Conservation (phyloP, 2,888 invertebrate genomes). For the Serripes groenlandicus region DNA sequence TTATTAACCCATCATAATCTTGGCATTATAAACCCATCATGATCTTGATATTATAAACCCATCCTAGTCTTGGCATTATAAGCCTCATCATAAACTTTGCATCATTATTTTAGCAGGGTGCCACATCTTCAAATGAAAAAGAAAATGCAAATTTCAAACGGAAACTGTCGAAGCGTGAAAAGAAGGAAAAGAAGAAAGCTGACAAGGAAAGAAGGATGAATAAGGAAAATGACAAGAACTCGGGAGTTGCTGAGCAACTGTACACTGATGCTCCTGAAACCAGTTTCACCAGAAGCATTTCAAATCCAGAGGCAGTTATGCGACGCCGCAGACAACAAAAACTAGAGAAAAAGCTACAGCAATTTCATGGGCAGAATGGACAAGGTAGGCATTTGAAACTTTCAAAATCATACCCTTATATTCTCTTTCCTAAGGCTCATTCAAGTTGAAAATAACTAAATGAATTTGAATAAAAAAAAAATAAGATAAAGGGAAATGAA, state of each 20-base stretch:
- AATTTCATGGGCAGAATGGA: conserved; percentile 97
- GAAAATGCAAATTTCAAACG: conserved; percentile 88
- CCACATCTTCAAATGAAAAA: conserved; percentile 49
- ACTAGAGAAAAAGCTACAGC: conserved; percentile 97
- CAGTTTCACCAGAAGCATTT: conserved; percentile 98
- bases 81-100: no score
- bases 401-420: no score
- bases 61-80: no score
- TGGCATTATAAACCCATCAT: no score
- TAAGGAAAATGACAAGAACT: conserved; percentile 76
- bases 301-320: conserved; percentile 99
- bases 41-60: no score
- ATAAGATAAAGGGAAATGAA: no score
- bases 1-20: no score
- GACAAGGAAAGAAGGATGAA: conserved; percentile 83
- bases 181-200: conserved; percentile 98
- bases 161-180: conserved; percentile 98
- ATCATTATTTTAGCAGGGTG: no score
- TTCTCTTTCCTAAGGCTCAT: no score
- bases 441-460: no score
- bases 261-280: conserved; percentile 96
- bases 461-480: no score
- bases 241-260: conserved; percentile 84
- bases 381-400: no score
- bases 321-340: conserved; percentile 97